Evolutionary conservation across 1,140 invertebrate genomes (phyloP), one percentile per base, ranked within the genome.

Genomic region (Choristoneura fumiferana): DNA sequence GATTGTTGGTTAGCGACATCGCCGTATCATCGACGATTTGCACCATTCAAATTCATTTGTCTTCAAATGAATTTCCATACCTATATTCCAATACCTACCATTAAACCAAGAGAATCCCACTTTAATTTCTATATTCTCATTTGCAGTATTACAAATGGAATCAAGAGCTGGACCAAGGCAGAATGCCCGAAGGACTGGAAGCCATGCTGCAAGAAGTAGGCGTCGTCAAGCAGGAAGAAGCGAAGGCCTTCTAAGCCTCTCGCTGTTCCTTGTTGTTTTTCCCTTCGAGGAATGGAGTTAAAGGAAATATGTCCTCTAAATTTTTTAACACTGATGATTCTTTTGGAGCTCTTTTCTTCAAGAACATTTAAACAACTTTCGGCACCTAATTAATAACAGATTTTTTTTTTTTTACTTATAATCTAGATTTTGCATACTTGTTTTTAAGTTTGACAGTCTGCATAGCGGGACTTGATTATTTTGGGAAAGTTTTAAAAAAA

Each of bases 121-220:
- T n/a, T n/a, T n/a, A n/a, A n/a, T n/a, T 29, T 2, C 22, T 36
- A 0, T 57, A 17, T 58, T 33, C 40, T 15, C 8, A 34, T 58
- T 93, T 93, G 52, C 90, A 96, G 95, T 96, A 95, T 87, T 94
- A 93, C 75, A 91, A 92, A 79, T 96, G 95, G 95, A 94, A 92
- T 54, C 91, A 92, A 67, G 95, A 96, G 64, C 78, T 97, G 54
- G 95, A 95, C 70, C 94, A 95, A 74, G 95, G 95, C 34, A 90
- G 90, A 60, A 89, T 95, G 63, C 95, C 95, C 9, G 95, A 96
- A 64, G 94, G 94, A 34, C 89, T 96, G 53, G 92, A 96, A 64
- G 90, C 92, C 34, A 87, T 96, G 67, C 86, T 96, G 15, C 94
- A 95, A 70, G 95, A 96, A 66, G 78, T 93, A 61, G 83, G 85